A percentile compares a stretch with the other conserved stretches of the same genome.
These are phyloP conservation scores for Diarsia mendica DNA, from an alignment of 2,888 invertebrate genomes.

Conservation along the genomic window DNA sequence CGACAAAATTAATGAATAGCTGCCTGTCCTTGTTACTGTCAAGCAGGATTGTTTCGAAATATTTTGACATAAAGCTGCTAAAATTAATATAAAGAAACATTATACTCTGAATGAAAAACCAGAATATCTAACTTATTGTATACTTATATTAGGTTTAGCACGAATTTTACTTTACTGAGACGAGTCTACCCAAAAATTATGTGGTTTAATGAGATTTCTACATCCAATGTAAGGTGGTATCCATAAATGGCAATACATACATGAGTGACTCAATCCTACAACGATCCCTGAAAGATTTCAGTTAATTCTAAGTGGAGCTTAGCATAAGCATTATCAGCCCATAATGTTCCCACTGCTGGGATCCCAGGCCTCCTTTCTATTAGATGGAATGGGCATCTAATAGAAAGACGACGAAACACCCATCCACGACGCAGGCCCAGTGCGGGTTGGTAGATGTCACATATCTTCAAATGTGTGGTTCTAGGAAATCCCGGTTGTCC, in stretches of 20 bases:
- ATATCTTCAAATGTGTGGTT: too few species aligned
- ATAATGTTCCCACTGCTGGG: too few species aligned
- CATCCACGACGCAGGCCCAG: too few species aligned
- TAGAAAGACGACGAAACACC: too few species aligned
- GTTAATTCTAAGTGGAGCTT: not conserved
- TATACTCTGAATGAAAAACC: not conserved
- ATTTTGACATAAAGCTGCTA: constrained; percentile 11
- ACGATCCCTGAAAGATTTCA: not conserved
- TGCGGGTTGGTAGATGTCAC: too few species aligned
- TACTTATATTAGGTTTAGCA: not conserved
- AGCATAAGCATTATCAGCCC: not conserved
- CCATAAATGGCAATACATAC: not conserved
- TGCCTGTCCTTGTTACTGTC: constrained; percentile 22
- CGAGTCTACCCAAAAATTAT: not conserved
- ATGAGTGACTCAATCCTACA: not conserved
- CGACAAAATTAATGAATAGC: constrained; percentile 47
- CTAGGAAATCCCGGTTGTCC: too few species aligned
- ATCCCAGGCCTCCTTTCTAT: too few species aligned
- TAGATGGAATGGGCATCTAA: too few species aligned
- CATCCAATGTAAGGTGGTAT: not conserved
- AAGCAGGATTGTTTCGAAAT: constrained; percentile 15
- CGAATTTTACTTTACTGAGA: not conserved
- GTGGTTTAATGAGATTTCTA: not conserved
- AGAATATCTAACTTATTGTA: not conserved
- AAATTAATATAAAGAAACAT: constrained; percentile 31